Evolutionary conservation across 2,888 invertebrate species (phyloP).

Genomic region (Drosophila glabriapex): DNA sequence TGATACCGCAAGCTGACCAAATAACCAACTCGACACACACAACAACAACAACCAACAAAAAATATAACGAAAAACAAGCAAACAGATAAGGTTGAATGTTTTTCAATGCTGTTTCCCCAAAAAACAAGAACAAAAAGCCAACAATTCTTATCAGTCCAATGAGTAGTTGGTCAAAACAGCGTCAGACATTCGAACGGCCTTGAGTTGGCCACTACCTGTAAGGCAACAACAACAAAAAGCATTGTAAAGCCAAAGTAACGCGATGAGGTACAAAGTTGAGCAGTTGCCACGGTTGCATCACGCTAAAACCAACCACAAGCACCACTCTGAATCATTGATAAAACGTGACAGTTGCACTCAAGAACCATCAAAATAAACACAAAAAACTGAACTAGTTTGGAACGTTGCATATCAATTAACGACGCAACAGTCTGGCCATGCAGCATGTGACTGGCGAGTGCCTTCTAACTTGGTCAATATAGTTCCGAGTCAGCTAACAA

Average conservation of each 20-base stretch:
- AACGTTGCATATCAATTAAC: neutral
- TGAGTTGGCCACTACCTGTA: conserved; percentile 14
- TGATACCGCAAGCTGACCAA: conserved; percentile 40
- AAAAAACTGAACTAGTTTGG: conserved; percentile 25
- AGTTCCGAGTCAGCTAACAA: neutral
- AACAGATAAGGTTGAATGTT: conserved; percentile 45
- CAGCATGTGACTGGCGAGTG: conserved; percentile 34
- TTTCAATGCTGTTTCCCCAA: conserved; percentile 29
- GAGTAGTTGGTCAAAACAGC: conserved; percentile 29
- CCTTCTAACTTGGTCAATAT: neutral
- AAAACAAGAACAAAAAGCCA: neutral
- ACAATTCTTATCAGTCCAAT: conserved; percentile 25
- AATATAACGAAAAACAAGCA: conserved; percentile 15
- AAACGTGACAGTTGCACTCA: conserved; percentile 50
- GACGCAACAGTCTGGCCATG: neutral
- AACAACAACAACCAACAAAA: no score
- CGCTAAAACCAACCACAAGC: conserved; percentile 46
- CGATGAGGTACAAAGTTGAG: conserved; percentile 49
- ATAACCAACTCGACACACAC: neutral
- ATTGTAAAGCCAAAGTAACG: conserved; percentile 23
- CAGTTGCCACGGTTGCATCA: neutral
- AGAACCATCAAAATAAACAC: conserved; percentile 8
- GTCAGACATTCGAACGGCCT: conserved; percentile 33
- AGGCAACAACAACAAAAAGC: neutral
- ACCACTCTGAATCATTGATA: conserved; percentile 65